phyloP scores from a whole-genome alignment of 2,113 vertebrate genomes.

The Pollachius pollachius region DNA sequence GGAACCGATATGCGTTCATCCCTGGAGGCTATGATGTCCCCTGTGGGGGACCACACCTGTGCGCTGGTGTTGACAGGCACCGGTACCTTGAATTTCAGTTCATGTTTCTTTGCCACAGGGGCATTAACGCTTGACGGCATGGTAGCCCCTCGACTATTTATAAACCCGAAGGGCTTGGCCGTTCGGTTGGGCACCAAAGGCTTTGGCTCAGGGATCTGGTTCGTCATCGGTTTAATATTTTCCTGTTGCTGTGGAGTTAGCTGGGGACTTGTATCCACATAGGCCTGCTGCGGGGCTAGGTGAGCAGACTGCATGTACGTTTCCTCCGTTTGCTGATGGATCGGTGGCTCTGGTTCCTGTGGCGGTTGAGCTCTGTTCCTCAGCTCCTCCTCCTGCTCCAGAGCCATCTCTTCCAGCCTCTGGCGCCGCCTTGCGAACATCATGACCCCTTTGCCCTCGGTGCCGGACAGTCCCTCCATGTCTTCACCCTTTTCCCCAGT shows the following conservation, averaged over 20 bases:
- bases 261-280: conserved; percentile 56
- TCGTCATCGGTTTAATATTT: conserved; percentile 41
- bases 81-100: conserved; percentile 74
- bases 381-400: conserved; percentile 86
- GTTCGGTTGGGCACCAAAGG: conserved; percentile 81
- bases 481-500: conserved; percentile 76
- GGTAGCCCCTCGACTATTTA: conserved; percentile 64
- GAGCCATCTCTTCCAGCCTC: conserved; percentile 87
- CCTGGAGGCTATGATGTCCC: conserved; percentile 90
- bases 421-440: conserved; percentile 93
- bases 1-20: conserved; percentile 93
- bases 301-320: conserved; percentile 44
- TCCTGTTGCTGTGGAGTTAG: conserved; percentile 50
- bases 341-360: conserved; percentile 51
- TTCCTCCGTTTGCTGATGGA: conserved; percentile 39
- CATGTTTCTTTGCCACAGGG: conserved; percentile 72
- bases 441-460: conserved; percentile 87
- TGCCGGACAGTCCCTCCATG: conserved; percentile 89
- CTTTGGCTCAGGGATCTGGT: conserved; percentile 59
- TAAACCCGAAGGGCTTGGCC: conserved; percentile 85
- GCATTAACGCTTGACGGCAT: conserved; percentile 66
- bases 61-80: conserved; percentile 61
- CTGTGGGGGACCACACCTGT: conserved; percentile 77
- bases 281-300: conserved; percentile 57
- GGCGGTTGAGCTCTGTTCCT: conserved; percentile 63